A percentile compares a stretch with the other conserved stretches of the same genome.
Evolutionary conservation across 1,140 invertebrate genomes (phyloP).

Genomic region (Rhagoletis zephyria): DNA sequence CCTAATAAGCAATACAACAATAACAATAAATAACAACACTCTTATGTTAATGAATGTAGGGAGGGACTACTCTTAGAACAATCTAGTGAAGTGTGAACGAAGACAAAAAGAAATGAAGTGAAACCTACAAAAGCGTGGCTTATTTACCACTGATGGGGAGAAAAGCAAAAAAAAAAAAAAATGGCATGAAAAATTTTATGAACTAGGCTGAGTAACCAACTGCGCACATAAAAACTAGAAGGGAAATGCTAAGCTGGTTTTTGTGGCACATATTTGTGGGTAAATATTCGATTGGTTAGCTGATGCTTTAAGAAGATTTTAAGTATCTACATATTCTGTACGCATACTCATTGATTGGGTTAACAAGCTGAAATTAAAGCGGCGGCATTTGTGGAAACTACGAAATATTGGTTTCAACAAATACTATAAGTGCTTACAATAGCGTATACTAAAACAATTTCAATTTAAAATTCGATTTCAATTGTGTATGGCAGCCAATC

Average conservation of each 20-base stretch:
- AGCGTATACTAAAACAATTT: constrained; percentile 26
- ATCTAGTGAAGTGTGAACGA: constrained; percentile 16
- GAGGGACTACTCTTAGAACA: neutral
- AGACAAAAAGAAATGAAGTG: neutral
- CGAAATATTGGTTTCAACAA: neutral
- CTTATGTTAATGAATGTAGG: neutral
- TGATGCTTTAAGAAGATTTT: neutral
- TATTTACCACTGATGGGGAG: neutral
- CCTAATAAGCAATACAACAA: constrained; percentile 32
- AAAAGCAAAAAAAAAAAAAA: neutral
- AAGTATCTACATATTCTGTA: neutral
- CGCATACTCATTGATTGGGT: neutral
- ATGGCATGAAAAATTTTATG: constrained; percentile 4
- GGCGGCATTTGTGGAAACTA: neutral
- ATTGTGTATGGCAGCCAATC: constrained; percentile 6
- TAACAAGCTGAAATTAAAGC: neutral
- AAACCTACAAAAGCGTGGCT: neutral
- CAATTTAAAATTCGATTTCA: constrained; percentile 42
- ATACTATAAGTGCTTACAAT: neutral
- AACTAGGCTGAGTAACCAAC: neutral
- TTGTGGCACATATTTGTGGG: neutral
- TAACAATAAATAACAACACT: neutral
- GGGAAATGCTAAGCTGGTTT: neutral
- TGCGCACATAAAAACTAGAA: neutral
- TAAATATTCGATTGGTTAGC: neutral